These are phyloP conservation scores for Alethe castanea DNA, from an alignment of 2,113 vertebrate genomes.

Conservation along the genomic window DNA sequence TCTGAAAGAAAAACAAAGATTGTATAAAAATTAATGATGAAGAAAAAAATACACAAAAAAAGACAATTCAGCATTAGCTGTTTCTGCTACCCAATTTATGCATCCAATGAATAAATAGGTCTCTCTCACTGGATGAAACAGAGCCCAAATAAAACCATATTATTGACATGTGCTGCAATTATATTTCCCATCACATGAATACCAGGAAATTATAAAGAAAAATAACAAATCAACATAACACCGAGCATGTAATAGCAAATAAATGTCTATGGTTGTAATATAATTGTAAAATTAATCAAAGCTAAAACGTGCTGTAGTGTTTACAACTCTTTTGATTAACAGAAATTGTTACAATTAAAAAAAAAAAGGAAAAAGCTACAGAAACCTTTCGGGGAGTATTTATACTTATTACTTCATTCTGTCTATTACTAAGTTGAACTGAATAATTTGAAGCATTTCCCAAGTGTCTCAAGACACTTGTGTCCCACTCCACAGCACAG, in stretches of 20 bases:
- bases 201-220: not conserved
- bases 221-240: not conserved
- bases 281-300: not conserved
- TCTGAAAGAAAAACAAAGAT: not conserved
- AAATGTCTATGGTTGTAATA: not conserved
- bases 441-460: not conserved
- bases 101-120: not conserved
- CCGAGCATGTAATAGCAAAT: not conserved
- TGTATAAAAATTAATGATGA: not conserved
- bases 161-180: not conserved
- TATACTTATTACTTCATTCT: not conserved
- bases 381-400: not conserved
- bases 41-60: not conserved
- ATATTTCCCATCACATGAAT: not conserved
- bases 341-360: not conserved
- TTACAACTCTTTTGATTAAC: not conserved
- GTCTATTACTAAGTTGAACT: not conserved
- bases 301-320: not conserved
- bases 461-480: not conserved
- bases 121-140: not conserved
- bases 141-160: not conserved
- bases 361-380: not conserved
- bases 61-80: not conserved
- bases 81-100: not conserved
- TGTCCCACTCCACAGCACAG: not conserved